Base-by-base conservation (phyloP, 2,888 invertebrate genomes). In the Helleia helle region DNA sequence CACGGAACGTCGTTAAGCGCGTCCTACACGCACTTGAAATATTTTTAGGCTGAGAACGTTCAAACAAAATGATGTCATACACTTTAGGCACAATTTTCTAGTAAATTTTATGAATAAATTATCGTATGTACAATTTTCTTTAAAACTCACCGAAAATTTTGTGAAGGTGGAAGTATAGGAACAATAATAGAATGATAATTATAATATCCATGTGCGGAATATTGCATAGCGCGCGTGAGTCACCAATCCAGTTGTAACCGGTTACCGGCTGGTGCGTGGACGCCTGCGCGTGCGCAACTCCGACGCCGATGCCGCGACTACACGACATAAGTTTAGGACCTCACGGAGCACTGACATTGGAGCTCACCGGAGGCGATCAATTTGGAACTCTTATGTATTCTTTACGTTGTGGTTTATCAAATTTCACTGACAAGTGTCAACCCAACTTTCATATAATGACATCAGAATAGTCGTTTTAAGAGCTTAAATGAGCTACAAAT, bases 161-260 rank as follows among this genome's bases (percentile, higher is more conserved):
- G 12, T 18, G 34, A 22, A 34, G 34, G 18, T 34, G 18, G 22
- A 18, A 18, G 34, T 18, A 34, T 2, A 34, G 12, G 17, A 34
- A 18, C 11, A 22, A 7, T 7, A 34, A 8, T 5, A 34, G 4
- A 7, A 18, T 18, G 7, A 36, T 22, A 28, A 39, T 28, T 36
- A 41, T 39, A 41, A 38, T 43, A 47, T 47, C 39, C 29, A 34
- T 28, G 36, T 31, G 25, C 14, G 30, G 25, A 26, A 26, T 18
- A 40, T 41, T 37, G 29, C 13, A 43, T 46, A 40, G 42, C 39
- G 37, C 39, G 37, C 43, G 44, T 71, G 68, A 73, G 58, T 73
- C 71, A 72, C 53, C 50, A 51, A 60, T 57, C 64, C 59, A 58
- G 65, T 52, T 41, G 41, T 36, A 62, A 66, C 70, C 66, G 66